phyloP scores from a whole-genome alignment of 2,888 invertebrate species.

The Schizaphis graminum region DNA sequence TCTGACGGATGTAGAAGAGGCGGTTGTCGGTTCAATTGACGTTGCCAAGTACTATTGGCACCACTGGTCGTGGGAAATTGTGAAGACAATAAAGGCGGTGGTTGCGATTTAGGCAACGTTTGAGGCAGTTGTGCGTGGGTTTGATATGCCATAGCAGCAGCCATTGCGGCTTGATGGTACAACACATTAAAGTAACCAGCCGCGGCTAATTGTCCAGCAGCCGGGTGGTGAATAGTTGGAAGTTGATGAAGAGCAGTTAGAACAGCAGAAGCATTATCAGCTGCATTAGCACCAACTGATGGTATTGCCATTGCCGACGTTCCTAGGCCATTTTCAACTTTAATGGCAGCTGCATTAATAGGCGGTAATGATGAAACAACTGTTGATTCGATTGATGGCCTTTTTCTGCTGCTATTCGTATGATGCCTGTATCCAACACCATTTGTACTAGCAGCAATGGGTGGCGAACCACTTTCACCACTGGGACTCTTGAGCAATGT shows the following conservation, averaged over 20 bases:
- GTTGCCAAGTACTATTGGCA: not conserved
- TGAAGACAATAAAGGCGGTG: not conserved
- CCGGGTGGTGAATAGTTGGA: not conserved
- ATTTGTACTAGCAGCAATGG: not conserved
- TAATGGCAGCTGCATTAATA: not conserved
- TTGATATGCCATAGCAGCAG: conserved; percentile 47
- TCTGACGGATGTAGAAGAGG: not conserved
- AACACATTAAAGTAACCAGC: conserved; percentile 50
- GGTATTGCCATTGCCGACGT: not conserved
- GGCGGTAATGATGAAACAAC: not conserved
- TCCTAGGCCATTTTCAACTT: not conserved
- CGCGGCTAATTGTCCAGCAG: conserved; percentile 3
- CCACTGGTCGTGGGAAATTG: not conserved
- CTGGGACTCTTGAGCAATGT: conserved; percentile 24
- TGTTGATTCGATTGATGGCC: not conserved
- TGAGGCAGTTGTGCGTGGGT: not conserved
- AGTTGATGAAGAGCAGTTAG: conserved; percentile 25
- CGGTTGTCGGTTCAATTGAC: not conserved
- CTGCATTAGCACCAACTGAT: not conserved
- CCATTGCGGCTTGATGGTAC: conserved; percentile 44
- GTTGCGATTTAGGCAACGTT: not conserved
- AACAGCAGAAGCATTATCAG: not conserved
- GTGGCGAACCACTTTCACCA: not conserved
- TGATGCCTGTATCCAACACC: not conserved
- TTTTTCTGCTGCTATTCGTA: not conserved